phyloP scores from a whole-genome alignment of 2,113 vertebrate genomes.

The Cochlearius cochlearius region DNA sequence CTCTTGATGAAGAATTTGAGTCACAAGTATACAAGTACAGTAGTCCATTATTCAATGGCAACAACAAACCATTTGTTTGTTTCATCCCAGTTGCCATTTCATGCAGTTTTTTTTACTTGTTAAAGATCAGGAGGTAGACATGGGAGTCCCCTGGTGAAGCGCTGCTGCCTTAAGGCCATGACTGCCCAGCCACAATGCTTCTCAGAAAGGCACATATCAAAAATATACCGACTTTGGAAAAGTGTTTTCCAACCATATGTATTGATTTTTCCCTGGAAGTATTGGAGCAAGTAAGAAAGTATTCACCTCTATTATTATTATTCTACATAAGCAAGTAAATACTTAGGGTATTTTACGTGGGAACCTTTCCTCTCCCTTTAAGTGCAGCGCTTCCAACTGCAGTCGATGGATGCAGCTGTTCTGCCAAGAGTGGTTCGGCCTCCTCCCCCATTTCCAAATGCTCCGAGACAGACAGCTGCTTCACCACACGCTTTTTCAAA shows the following conservation, averaged over 20 bases:
- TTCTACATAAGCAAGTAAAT: background rate
- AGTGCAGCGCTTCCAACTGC: background rate
- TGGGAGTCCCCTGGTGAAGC: background rate
- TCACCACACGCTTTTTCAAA: background rate
- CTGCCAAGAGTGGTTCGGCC: background rate
- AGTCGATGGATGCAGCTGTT: constrained; percentile 8
- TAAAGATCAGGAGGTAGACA: background rate
- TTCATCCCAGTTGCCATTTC: background rate
- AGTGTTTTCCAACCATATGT: background rate
- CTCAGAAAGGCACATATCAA: background rate
- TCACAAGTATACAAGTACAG: background rate
- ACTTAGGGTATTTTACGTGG: background rate
- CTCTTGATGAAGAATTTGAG: background rate
- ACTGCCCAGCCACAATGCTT: background rate
- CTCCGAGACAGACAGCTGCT: background rate
- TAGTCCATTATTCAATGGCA: background rate
- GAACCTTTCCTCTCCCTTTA: background rate
- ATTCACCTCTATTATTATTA: background rate
- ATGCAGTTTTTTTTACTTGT: background rate
- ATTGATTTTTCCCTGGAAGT: background rate
- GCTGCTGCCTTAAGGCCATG: background rate
- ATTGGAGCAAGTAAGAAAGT: background rate
- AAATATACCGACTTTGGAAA: rapidly evolving
- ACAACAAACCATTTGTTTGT: constrained; percentile 24
- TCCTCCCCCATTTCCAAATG: background rate